Evolutionary conservation across 2,113 vertebrate species (phyloP).

Genomic region (Petrocephalus microphthalmus): DNA sequence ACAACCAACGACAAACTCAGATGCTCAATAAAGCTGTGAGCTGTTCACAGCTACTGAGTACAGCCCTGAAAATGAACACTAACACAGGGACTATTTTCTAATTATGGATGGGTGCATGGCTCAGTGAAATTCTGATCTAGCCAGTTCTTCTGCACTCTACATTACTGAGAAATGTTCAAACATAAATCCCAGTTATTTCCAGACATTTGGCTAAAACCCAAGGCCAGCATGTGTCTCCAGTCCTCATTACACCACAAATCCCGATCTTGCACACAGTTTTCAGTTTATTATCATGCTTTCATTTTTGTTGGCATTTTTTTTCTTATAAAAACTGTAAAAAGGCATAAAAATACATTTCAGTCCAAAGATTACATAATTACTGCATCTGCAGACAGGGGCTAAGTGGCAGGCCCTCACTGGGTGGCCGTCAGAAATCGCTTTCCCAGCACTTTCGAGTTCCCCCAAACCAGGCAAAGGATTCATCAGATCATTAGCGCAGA

Average conservation of each 20-base stretch:
- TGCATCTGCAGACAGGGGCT: background rate
- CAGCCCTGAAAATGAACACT: background rate
- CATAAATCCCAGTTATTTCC: background rate
- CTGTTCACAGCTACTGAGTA: background rate
- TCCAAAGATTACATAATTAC: background rate
- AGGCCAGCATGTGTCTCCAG: background rate
- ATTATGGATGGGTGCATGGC: background rate
- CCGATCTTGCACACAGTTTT: background rate
- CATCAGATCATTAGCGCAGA: background rate
- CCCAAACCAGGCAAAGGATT: background rate
- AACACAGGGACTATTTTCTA: background rate
- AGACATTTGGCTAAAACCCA: background rate
- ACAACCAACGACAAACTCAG: background rate
- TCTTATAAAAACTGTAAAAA: conserved; percentile 7
- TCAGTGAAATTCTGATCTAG: background rate
- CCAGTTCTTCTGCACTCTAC: background rate
- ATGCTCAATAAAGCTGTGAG: background rate
- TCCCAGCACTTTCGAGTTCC: background rate
- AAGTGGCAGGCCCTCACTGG: background rate
- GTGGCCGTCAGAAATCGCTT: background rate
- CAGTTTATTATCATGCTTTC: background rate
- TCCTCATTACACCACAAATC: background rate
- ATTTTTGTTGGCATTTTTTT: background rate
- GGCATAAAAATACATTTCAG: background rate
- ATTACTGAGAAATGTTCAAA: background rate